Evolutionary conservation across 2,113 vertebrate genomes (phyloP).

Genomic region (Megatriorchis doriae): DNA sequence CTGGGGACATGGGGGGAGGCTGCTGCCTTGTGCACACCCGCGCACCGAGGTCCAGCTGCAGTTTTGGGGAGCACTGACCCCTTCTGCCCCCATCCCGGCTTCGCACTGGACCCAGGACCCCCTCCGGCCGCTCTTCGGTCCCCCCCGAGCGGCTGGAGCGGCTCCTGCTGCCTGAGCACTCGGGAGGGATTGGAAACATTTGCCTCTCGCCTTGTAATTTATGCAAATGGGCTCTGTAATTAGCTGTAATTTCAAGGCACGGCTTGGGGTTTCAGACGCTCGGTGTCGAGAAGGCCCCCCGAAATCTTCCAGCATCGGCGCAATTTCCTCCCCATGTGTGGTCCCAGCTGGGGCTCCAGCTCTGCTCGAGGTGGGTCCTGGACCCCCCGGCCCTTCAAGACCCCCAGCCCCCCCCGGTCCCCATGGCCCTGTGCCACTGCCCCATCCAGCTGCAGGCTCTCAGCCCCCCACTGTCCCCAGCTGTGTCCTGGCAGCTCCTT

Average conservation of each 20-base stretch:
- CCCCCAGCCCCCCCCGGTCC: fast-evolving
- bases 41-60: fast-evolving
- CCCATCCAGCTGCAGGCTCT: background rate
- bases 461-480: background rate
- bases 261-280: constrained; percentile 77
- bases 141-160: background rate
- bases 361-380: fast-evolving
- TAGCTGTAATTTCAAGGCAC: constrained; percentile 83
- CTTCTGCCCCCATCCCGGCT: background rate
- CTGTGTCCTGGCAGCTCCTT: fast-evolving
- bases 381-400: fast-evolving
- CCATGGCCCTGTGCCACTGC: background rate
- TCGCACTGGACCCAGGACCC: background rate
- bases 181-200: constrained; percentile 76
- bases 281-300: constrained; percentile 74
- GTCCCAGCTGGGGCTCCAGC: background rate
- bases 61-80: background rate
- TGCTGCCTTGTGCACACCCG: background rate
- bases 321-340: constrained; percentile 78
- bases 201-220: constrained; percentile 78
- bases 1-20: fast-evolving
- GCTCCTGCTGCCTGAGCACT: constrained; percentile 72
- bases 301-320: constrained; percentile 71
- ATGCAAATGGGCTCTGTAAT: constrained; percentile 83
- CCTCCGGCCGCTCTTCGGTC: background rate